Evolutionary conservation across 2,888 invertebrate genomes (phyloP).

Genomic region (Platycheirus rosarum): DNA sequence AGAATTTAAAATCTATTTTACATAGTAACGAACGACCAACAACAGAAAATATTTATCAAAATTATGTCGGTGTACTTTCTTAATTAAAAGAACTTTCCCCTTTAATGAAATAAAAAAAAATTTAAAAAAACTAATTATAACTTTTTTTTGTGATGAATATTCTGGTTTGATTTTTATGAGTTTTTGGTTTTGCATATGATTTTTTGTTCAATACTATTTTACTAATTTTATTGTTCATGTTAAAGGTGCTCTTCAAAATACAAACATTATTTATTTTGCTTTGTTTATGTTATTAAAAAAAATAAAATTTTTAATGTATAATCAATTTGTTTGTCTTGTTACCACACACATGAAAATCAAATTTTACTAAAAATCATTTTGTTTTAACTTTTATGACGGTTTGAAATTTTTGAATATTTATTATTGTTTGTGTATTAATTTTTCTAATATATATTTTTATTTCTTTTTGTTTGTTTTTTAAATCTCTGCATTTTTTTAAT

Average conservation of each 20-base stretch:
- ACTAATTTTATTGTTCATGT: conserved; percentile 77
- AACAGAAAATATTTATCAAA: conserved; percentile 10
- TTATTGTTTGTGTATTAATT: conserved; percentile 52
- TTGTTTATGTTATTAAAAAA: conserved; percentile 51
- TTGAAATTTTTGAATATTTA: conserved; percentile 67
- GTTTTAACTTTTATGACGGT: conserved; percentile 63
- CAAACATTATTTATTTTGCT: conserved; percentile 69
- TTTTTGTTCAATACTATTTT: conserved; percentile 74
- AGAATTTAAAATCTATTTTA: too few relatives aligned
- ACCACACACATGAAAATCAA: conserved; percentile 19
- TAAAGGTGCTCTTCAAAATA: conserved; percentile 77
- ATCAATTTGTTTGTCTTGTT: conserved; percentile 25
- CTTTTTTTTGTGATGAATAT: conserved; percentile 44
- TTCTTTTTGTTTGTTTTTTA: conserved; percentile 25
- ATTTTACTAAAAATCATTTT: conserved; percentile 28
- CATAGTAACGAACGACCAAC: conserved; percentile 30
- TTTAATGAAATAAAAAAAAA: not conserved
- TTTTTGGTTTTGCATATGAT: conserved; percentile 64
- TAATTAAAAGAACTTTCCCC: conserved; percentile 24
- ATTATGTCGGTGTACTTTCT: conserved; percentile 17
- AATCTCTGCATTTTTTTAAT: conserved; percentile 27
- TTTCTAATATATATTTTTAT: conserved; percentile 67
- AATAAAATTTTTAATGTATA: conserved; percentile 45
- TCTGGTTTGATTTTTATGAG: conserved; percentile 58
- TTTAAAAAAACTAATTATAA: not conserved